A percentile compares a stretch with the other conserved stretches of the same genome.
Conservation (phyloP, 1,140 invertebrate species). For the Euura saliciscinereae region DNA sequence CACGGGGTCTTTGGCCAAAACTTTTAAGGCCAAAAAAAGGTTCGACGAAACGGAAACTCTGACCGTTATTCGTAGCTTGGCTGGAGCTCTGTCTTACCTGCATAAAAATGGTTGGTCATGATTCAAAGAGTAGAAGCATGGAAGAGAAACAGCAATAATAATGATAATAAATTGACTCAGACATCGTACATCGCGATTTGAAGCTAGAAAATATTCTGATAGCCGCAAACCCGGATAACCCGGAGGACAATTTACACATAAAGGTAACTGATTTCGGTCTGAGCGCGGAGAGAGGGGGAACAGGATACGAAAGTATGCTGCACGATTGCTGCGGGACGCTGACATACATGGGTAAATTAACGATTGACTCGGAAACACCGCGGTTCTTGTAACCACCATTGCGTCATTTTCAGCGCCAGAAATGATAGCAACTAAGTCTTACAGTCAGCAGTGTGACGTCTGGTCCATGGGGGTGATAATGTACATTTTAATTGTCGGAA, state of each 20-base stretch:
- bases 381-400: background rate
- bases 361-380: background rate
- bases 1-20: constrained; percentile 53
- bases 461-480: constrained; percentile 67
- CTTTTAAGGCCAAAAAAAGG: constrained; percentile 44
- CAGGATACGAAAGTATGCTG: constrained; percentile 62
- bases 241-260: constrained; percentile 56
- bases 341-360: constrained; percentile 62
- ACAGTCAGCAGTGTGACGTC: constrained; percentile 66
- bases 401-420: constrained; percentile 57
- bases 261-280: constrained; percentile 67
- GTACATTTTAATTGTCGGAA: constrained; percentile 56
- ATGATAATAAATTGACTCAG: constrained; percentile 36
- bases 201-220: constrained; percentile 67
- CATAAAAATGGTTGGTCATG: constrained; percentile 60
- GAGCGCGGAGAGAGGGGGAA: constrained; percentile 60
- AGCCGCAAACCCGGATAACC: constrained; percentile 54
- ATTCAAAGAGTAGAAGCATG: background rate
- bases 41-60: constrained; percentile 55
- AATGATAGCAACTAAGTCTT: constrained; percentile 62
- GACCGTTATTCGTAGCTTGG: constrained; percentile 55
- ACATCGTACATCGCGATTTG: constrained; percentile 66
- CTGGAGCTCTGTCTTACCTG: constrained; percentile 61
- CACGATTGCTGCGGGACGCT: constrained; percentile 64
- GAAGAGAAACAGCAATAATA: background rate